These are phyloP conservation scores for Hylyphantes graminicola DNA, from an alignment of 1,140 invertebrate species.

Conservation along the genomic window DNA sequence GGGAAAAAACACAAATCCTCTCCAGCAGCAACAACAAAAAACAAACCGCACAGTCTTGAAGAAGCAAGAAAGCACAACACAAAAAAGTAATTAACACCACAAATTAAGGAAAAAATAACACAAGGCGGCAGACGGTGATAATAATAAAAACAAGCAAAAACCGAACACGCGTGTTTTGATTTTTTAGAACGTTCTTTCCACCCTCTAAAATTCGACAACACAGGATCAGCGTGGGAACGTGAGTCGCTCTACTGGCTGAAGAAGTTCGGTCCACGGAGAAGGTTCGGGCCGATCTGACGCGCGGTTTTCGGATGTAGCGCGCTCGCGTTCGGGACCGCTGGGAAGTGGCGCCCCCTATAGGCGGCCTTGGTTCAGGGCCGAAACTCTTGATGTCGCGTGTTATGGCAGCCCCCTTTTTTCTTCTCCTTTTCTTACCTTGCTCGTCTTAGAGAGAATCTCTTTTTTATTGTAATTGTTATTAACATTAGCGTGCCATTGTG, in stretches of 20 bases:
- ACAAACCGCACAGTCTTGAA: no score
- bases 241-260: slow-evolving; percentile 16
- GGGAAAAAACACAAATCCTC: no score
- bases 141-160: slow-evolving; percentile 18
- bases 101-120: not conserved
- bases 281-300: slow-evolving; percentile 49
- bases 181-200: slow-evolving; percentile 2
- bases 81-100: slow-evolving; percentile 5
- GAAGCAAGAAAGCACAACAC: not conserved
- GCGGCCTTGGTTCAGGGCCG: slow-evolving; percentile 58
- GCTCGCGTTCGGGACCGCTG: slow-evolving; percentile 21
- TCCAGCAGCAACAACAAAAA: no score
- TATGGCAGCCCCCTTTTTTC: slow-evolving; percentile 11
- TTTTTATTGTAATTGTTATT: slow-evolving; percentile 7
- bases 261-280: slow-evolving; percentile 27
- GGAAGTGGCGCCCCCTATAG: slow-evolving; percentile 38
- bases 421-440: slow-evolving; percentile 7
- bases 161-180: slow-evolving; percentile 27
- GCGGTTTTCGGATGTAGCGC: slow-evolving; percentile 51
- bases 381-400: slow-evolving; percentile 44
- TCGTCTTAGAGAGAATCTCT: not conserved
- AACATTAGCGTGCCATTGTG: slow-evolving; percentile 12
- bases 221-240: slow-evolving; percentile 14
- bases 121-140: not conserved
- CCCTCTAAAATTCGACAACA: not conserved